These are phyloP conservation scores for Hedychridium roseum DNA, from an alignment of 2,888 invertebrate genomes.

Conservation along the genomic window DNA sequence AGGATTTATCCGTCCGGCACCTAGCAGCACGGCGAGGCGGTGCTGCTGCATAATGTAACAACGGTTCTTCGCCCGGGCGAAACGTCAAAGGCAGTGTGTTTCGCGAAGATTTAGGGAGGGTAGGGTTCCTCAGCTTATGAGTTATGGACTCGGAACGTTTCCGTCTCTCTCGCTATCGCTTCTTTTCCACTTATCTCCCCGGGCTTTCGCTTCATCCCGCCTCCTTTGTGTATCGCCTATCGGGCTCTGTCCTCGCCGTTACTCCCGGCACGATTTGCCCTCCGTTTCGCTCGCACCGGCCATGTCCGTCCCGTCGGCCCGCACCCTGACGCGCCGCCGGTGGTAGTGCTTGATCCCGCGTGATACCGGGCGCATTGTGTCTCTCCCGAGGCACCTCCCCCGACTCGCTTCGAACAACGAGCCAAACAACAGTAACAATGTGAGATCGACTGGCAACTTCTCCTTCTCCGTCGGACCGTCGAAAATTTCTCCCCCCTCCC, in stretches of 20 bases:
- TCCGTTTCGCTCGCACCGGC: conserved; percentile 1
- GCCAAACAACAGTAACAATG: conserved; percentile 34
- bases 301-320: conserved; percentile 14
- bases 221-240: conserved; percentile 8
- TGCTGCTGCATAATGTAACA: conserved; percentile 57
- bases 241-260: conserved; percentile 16
- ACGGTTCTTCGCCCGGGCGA: conserved; percentile 47
- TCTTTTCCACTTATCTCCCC: conserved; percentile 17
- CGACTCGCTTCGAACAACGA: conserved; percentile 26
- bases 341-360: conserved; percentile 56
- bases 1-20: conserved; percentile 47
- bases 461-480: too few relatives aligned
- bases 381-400: conserved; percentile 20
- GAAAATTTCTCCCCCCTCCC: too few relatives aligned
- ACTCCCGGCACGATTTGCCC: conserved; percentile 18
- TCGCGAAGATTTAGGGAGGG: conserved; percentile 55
- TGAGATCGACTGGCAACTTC: conserved; percentile 14
- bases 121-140: conserved; percentile 48
- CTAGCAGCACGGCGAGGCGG: conserved; percentile 11
- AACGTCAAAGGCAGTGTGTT: conserved; percentile 54
- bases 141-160: conserved; percentile 39
- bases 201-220: conserved; percentile 12
- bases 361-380: conserved; percentile 55
- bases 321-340: conserved; percentile 29
- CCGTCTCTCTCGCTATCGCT: conserved; percentile 2